A percentile compares a stretch with the other conserved stretches of the same genome.
Conservation (phyloP, 2,113 vertebrate species). For the Regulus satrapa region DNA sequence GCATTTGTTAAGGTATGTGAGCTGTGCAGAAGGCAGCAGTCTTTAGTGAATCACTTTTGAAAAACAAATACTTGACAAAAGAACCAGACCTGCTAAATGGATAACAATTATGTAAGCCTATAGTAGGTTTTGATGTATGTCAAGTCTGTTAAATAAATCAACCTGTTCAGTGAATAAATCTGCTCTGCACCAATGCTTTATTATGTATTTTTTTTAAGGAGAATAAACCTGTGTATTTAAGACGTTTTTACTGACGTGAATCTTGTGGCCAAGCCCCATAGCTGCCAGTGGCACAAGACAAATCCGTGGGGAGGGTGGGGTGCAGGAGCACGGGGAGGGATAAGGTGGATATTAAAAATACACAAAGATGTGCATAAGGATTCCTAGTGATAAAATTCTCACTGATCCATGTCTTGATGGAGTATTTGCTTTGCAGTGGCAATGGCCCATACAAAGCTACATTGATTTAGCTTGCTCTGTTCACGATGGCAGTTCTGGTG, state of each 20-base stretch:
- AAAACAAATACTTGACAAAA: slow-evolving; percentile 76
- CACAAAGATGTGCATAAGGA: slow-evolving; percentile 13
- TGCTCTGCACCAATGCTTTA: slow-evolving; percentile 60
- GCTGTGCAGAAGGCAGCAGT: slow-evolving; percentile 13
- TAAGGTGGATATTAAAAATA: slow-evolving; percentile 43
- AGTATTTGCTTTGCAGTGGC: slow-evolving; percentile 62
- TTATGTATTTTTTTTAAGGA: background rate
- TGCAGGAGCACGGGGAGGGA: background rate
- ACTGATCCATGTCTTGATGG: slow-evolving; percentile 54
- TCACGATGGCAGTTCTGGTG: slow-evolving; percentile 47
- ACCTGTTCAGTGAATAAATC: slow-evolving; percentile 72
- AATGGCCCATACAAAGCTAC: slow-evolving; percentile 55
- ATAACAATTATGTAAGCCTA: slow-evolving; percentile 72
- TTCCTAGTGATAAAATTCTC: slow-evolving; percentile 44
- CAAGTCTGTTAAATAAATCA: slow-evolving; percentile 73
- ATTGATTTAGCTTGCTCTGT: slow-evolving; percentile 47
- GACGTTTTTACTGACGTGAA: background rate
- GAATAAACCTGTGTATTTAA: background rate
- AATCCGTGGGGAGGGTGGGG: background rate
- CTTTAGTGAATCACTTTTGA: slow-evolving; percentile 49
- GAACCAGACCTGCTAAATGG: slow-evolving; percentile 63
- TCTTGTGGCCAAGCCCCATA: background rate
- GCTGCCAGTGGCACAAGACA: background rate
- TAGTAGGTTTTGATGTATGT: slow-evolving; percentile 67
- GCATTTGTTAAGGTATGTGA: slow-evolving; percentile 15